Percentiles rank a stretch among this genome's conserved stretches.
These are phyloP conservation scores for Phyllotis vaccarum DNA, from an alignment of 2,797 vertebrate species.

Conservation along the genomic window DNA sequence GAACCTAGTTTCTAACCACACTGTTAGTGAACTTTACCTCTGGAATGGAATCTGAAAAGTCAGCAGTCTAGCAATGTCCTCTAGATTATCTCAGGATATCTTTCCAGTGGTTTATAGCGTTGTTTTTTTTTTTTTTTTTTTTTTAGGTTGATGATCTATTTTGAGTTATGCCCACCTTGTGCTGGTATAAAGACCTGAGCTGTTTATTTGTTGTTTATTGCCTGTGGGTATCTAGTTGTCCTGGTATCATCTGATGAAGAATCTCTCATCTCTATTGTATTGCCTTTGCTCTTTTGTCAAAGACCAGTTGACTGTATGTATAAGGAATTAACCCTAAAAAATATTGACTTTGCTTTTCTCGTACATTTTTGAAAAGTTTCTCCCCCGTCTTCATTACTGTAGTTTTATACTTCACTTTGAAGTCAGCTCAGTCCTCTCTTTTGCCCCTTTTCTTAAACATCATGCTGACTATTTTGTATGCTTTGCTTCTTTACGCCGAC, in stretches of 20 bases:
- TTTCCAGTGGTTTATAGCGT: neutral
- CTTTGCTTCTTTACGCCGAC: neutral
- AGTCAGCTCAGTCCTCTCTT: neutral
- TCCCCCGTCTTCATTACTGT: neutral
- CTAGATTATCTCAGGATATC: neutral
- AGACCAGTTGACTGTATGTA: neutral
- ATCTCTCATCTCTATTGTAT: neutral
- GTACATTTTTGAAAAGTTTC: neutral
- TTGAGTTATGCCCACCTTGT: neutral
- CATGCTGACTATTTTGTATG: neutral
- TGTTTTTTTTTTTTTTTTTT: neutral
- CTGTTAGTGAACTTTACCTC: neutral
- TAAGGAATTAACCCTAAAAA: neutral
- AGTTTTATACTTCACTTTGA: neutral
- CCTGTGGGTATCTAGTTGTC: neutral
- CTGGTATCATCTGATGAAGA: neutral
- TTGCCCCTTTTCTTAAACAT: neutral
- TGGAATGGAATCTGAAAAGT: neutral
- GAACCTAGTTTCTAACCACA: neutral
- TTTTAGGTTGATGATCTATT: neutral
- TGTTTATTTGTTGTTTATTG: neutral
- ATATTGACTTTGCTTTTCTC: neutral
- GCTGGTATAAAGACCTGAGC: neutral
- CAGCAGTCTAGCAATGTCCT: neutral
- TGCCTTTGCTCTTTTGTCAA: constrained; percentile 12